Percentiles rank a stretch among this genome's conserved stretches.
Conservation (phyloP, 2,888 invertebrate genomes). For the Koerneria pararmatus region DNA sequence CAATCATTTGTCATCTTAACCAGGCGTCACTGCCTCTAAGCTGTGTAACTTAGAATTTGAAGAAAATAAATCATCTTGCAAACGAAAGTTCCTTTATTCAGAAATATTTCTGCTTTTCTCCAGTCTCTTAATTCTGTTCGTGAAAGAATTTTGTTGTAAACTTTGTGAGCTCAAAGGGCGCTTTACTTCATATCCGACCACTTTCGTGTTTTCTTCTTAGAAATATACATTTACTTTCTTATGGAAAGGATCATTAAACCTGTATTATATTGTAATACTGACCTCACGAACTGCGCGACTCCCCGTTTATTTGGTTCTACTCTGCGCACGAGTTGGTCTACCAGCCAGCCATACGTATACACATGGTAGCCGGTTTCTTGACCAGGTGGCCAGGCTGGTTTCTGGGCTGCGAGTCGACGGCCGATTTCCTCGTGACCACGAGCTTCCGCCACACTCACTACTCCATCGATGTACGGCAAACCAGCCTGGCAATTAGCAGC, state of each 20-base stretch:
- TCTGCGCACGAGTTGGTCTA: constrained; percentile 36
- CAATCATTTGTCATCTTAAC: too few relatives aligned
- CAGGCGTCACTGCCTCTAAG: too few relatives aligned
- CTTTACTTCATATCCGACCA: too few relatives aligned
- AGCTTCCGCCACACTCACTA: constrained; percentile 40
- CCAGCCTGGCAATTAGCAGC: constrained; percentile 30
- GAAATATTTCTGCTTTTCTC: too few relatives aligned
- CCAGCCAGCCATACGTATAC: constrained; percentile 38
- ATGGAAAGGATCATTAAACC: not conserved
- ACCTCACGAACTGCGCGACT: constrained; percentile 32
- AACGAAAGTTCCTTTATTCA: too few relatives aligned
- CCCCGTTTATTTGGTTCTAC: constrained; percentile 31
- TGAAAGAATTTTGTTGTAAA: too few relatives aligned
- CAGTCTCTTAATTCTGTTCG: too few relatives aligned
- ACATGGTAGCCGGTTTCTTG: constrained; percentile 33
- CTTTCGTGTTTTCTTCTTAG: too few relatives aligned
- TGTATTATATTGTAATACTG: not conserved
- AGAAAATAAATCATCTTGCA: too few relatives aligned
- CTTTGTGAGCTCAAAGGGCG: too few relatives aligned
- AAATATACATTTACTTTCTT: not conserved
- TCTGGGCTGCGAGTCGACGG: constrained; percentile 34
- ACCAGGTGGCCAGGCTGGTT: constrained; percentile 42
- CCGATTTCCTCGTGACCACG: constrained; percentile 34
- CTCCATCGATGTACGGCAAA: constrained; percentile 39
- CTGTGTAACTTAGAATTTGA: too few relatives aligned